Conservation (phyloP, 2,797 vertebrate genomes). For the Orestias chungarensis region DNA sequence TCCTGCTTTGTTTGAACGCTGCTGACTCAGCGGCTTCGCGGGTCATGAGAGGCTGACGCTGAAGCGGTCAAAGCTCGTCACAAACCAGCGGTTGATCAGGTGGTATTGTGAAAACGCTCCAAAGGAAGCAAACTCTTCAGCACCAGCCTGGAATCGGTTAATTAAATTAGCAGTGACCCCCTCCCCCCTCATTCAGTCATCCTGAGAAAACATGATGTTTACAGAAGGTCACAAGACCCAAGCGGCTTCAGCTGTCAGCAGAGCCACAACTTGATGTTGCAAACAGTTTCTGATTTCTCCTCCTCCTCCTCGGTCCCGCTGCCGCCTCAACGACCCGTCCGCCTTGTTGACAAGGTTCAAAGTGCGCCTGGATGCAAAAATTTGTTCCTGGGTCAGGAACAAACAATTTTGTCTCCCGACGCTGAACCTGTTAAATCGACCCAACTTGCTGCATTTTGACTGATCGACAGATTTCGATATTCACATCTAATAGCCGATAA, state of each 20-base stretch:
- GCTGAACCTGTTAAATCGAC: neutral
- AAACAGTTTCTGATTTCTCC: neutral
- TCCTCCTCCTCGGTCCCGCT: neutral
- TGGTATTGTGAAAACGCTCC: neutral
- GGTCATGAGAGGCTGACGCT: slow-evolving; percentile 33
- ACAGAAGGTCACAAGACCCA: slow-evolving; percentile 21
- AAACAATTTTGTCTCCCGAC: neutral
- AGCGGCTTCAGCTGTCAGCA: too few species aligned
- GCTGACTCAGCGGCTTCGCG: slow-evolving; percentile 35
- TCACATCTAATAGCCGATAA: too few species aligned
- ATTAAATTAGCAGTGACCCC: neutral
- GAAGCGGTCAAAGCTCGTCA: slow-evolving; percentile 18
- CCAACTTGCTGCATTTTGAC: neutral
- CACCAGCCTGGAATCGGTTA: too few species aligned
- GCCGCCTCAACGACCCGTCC: neutral
- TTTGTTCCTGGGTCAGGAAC: neutral
- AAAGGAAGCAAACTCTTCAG: slow-evolving; percentile 4
- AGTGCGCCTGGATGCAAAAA: slow-evolving; percentile 7
- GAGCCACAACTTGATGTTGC: neutral
- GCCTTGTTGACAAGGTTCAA: slow-evolving; percentile 9
- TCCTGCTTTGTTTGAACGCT: slow-evolving; percentile 10
- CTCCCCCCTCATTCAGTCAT: neutral
- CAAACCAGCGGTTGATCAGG: slow-evolving; percentile 14
- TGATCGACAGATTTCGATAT: too few species aligned
- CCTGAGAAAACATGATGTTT: neutral